These are phyloP conservation scores for Microctonus brassicae DNA, from an alignment of 2,888 invertebrate genomes.

Conservation along the genomic window DNA sequence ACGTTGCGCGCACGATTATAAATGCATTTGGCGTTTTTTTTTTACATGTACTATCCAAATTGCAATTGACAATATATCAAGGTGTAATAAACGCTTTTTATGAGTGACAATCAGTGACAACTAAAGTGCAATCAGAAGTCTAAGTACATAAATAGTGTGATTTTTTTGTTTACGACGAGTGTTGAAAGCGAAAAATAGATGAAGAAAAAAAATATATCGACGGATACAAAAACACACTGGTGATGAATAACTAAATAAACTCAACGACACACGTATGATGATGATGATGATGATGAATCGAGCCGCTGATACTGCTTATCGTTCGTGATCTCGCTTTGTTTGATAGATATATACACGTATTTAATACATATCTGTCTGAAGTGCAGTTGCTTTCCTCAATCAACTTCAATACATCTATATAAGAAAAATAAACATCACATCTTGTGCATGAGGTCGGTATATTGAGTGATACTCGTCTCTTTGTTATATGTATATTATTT, in stretches of 20 bases:
- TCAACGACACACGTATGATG: neutral
- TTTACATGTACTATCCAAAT: neutral
- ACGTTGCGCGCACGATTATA: neutral
- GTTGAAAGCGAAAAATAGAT: neutral
- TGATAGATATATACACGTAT: neutral
- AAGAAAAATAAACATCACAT: too few species aligned
- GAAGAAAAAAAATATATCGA: neutral
- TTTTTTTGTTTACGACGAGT: neutral
- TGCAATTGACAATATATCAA: neutral
- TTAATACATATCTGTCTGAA: neutral
- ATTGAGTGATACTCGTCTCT: neutral
- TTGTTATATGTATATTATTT: neutral
- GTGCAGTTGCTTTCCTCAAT: neutral
- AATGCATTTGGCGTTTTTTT: neutral
- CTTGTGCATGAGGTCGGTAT: neutral
- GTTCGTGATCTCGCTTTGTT: neutral
- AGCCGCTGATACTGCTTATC: neutral
- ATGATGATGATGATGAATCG: neutral
- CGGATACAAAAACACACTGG: neutral
- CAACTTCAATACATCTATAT: neutral
- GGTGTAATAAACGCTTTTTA: neutral
- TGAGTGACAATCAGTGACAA: neutral
- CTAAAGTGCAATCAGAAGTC: neutral
- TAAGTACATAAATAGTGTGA: neutral
- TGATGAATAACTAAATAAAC: neutral